Base-by-base conservation (phyloP, 2,888 invertebrate genomes). In the Metopia argyrocephala region DNA sequence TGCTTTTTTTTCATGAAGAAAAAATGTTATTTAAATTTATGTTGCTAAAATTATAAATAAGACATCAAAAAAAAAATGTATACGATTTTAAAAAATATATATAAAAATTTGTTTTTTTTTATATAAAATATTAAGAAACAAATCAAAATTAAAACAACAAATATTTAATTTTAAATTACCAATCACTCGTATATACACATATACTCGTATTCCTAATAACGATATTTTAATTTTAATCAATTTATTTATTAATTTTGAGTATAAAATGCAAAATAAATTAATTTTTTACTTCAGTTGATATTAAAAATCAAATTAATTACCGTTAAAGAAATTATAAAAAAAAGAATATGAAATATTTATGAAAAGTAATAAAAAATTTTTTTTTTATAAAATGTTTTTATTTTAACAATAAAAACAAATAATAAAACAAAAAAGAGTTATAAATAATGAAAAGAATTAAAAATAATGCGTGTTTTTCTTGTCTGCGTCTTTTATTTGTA, bases 61-160 rank as follows among this genome's bases (percentile, higher is more conserved):
- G 15, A 15, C 9, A 38, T 38, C 38, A 38, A 38, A 15, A 38
- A 38, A 46, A 66, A 64, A 64, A 52, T 46, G 81, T 81, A 78
- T 81, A 81, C 81, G 81, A 81, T n/a, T 23, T n/a, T n/a, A 38
- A 46, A 66, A 64, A 64, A 52, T 46, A 78, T 81, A 78, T 81
- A 81, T 78, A 78, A 81, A 12, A 23, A 45, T 23, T 15, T 38
- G 23, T 73, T 78, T 78, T 56, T 73, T 68, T 21, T 1, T 3
- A 38, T 57, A 74, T 59, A 64, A 28, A 12, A 50, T 38, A 64
- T n/a, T n/a, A 64, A 57, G 50, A 25, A 31, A 25, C 7, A 52
- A 73, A 74, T 65, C 65, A 78, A 81, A 81, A 76, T 25, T 61
- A 31, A 52, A 52, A 65, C 54, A 54, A 57, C 62, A 65, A 46